Conservation (phyloP, 2,797 vertebrate genomes). For the Pantherophis vulpinus region DNA sequence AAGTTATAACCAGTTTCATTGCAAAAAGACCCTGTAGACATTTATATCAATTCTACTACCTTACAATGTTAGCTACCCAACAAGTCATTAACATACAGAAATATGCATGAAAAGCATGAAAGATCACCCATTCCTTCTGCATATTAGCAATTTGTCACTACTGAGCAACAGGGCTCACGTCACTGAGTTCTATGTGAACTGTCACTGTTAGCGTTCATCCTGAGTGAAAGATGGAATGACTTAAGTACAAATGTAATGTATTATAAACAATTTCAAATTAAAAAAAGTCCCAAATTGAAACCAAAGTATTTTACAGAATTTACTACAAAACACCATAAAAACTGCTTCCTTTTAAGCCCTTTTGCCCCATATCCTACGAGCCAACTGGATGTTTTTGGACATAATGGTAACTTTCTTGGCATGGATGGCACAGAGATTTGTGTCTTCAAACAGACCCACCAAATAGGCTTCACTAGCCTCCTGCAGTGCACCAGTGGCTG, state of each 20-base stretch:
- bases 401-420: constrained; percentile 97
- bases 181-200: constrained; percentile 76
- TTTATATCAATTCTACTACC: constrained; percentile 79
- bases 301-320: constrained; percentile 83
- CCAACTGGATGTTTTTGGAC: constrained; percentile 98
- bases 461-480: constrained; percentile 94
- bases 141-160: constrained; percentile 76
- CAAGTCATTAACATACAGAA: constrained; percentile 81
- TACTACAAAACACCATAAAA: constrained; percentile 81
- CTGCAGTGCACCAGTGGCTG: constrained; percentile 84
- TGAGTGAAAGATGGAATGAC: constrained; percentile 85
- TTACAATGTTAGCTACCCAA: constrained; percentile 79
- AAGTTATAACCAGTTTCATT: constrained; percentile 84
- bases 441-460: constrained; percentile 94
- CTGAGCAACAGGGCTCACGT: constrained; percentile 67
- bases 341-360: constrained; percentile 80
- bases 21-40: constrained; percentile 82
- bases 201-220: constrained; percentile 81
- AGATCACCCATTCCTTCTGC: constrained; percentile 79
- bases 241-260: constrained; percentile 82
- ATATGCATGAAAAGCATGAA: constrained; percentile 80
- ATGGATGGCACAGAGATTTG: constrained; percentile 94
- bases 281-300: constrained; percentile 80
- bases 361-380: constrained; percentile 94
- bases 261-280: constrained; percentile 82